Base-by-base conservation (phyloP, 2,113 vertebrate species). In the Scomber scombrus region DNA sequence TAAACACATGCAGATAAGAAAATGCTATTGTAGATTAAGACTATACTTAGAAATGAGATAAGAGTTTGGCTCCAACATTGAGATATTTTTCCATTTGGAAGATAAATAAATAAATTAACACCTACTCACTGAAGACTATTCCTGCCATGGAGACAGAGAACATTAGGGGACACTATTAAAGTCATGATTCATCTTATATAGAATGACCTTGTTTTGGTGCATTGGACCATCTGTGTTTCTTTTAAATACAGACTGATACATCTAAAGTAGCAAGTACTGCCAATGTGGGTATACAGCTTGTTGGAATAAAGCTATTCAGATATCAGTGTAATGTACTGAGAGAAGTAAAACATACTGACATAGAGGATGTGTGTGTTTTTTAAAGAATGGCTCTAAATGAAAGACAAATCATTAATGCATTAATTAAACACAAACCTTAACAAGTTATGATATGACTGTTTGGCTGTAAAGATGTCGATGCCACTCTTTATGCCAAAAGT, bases 1-100 rank as follows among this genome's bases (percentile, higher is more conserved):
- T 85, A 89, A 91, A 84, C 0, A 81, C 72, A 85, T 87, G 87
- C 87, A 76, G 80, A 89, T 68, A 14, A 78, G 67, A 67, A 26
- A 10, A 29, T 26, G 9, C 47, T 62, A 9, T 31, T 63, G 43
- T 26, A 74, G 75, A 82, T 79, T 70, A 62, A 52, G 65, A 69
- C 65, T 46, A 46, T 62, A 58, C 67, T 73, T 50, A 62, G 58
- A 76, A 51, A 45, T 23, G 18, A 10, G 60, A 71, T 45, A 49
- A 71, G 57, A 65, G 12, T 45, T 80, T 26, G 0, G 3, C 47
- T 56, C 56, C 40, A 63, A 67, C 34, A 5, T 15, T 11, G 51
- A 67, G 54, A 55, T 58, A 34, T 49, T 52, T 52, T 46, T 77
- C 72, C 52, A 64, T 80, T 82, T 75, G 11, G n/a, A 31, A 16